Evolutionary conservation across 2,888 invertebrate species (phyloP).

Genomic region (Zaprionus lineosus): DNA sequence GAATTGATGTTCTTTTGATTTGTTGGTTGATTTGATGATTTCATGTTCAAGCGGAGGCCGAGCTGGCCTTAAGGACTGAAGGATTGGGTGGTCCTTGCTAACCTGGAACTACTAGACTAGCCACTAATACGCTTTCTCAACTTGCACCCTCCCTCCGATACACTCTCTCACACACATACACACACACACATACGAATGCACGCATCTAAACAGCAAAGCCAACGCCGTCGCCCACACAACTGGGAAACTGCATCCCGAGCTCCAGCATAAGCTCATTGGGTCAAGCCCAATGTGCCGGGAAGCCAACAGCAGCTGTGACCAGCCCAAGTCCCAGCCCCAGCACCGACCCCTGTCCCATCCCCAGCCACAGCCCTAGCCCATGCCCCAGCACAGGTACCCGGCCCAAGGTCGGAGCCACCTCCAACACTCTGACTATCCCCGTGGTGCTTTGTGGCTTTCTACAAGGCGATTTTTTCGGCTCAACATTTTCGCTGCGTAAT

Average conservation of each 20-base stretch:
- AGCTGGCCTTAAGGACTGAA: no score
- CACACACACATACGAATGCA: slow-evolving; percentile 3
- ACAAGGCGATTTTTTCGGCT: slow-evolving; percentile 80
- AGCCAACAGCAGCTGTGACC: not conserved
- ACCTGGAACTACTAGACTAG: slow-evolving; percentile 27
- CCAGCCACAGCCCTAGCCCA: no score
- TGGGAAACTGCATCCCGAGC: slow-evolving; percentile 51
- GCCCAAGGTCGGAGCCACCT: slow-evolving; percentile 20
- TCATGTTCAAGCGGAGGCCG: no score
- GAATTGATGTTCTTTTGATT: slow-evolving; percentile 29
- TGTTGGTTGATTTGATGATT: slow-evolving; percentile 60
- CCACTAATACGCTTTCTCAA: slow-evolving; percentile 55
- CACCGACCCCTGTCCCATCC: no score
- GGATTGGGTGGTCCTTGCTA: no score
- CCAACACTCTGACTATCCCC: slow-evolving; percentile 80
- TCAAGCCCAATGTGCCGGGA: slow-evolving; percentile 1
- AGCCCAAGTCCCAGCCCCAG: no score
- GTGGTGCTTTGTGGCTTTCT: slow-evolving; percentile 84
- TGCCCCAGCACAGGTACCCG: no score
- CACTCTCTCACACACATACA: slow-evolving; percentile 40
- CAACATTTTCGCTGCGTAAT: slow-evolving; percentile 64
- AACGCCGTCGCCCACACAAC: slow-evolving; percentile 26
- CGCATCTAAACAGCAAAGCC: slow-evolving; percentile 15
- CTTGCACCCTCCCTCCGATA: no score
- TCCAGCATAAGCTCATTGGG: slow-evolving; percentile 59